A percentile compares a stretch with the other conserved stretches of the same genome.
phyloP scores from a whole-genome alignment of 1,140 invertebrate species.

The Propsilocerus akamusi region DNA sequence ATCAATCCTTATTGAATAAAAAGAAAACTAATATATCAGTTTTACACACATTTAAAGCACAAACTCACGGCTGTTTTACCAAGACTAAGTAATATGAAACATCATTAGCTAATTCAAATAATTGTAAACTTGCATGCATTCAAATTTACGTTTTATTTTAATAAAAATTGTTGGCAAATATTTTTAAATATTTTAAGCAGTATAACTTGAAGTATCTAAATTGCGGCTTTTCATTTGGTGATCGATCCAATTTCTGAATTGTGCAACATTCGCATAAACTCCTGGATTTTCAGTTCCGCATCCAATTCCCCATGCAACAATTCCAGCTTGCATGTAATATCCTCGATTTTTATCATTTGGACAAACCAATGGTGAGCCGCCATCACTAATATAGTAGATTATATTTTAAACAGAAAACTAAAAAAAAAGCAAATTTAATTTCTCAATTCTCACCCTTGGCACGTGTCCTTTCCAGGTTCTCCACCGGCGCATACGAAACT shows the following conservation, averaged over 20 bases:
- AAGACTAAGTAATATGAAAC: too few relatives aligned
- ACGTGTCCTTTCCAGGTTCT: slow-evolving; percentile 36
- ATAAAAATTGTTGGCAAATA: too few relatives aligned
- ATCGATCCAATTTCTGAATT: slow-evolving; percentile 43
- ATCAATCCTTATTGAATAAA: too few relatives aligned
- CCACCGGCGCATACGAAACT: slow-evolving; percentile 47
- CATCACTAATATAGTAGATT: too few relatives aligned
- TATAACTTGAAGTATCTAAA: too few relatives aligned
- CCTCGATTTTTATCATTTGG: slow-evolving; percentile 29
- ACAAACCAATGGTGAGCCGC: slow-evolving; percentile 51
- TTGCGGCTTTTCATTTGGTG: background rate
- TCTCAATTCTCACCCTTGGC: slow-evolving; percentile 27
- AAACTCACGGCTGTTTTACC: too few relatives aligned
- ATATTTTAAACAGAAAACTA: background rate
- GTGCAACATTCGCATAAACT: slow-evolving; percentile 45
- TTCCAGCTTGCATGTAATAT: slow-evolving; percentile 38
- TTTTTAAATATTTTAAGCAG: too few relatives aligned
- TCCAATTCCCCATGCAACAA: slow-evolving; percentile 45
- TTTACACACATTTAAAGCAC: too few relatives aligned
- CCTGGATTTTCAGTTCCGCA: slow-evolving; percentile 40
- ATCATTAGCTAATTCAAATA: too few relatives aligned
- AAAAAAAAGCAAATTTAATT: background rate
- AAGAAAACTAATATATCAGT: too few relatives aligned
- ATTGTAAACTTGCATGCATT: too few relatives aligned
- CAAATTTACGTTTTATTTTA: too few relatives aligned